phyloP scores from a whole-genome alignment of 2,113 vertebrate genomes.

The Bubo bubo region DNA sequence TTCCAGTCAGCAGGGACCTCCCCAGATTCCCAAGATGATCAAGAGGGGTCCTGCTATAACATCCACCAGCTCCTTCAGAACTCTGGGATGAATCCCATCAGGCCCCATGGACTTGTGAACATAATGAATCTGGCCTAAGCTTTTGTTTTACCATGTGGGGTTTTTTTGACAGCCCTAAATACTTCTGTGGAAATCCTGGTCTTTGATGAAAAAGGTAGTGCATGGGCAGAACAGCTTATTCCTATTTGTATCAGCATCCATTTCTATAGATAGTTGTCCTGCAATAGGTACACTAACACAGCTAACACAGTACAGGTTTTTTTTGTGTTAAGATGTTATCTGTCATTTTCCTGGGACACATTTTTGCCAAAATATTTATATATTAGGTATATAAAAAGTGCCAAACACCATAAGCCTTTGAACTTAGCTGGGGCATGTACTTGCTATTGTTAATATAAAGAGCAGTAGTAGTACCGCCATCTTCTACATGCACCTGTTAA shows the following conservation, averaged over 20 bases:
- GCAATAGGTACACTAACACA: not conserved
- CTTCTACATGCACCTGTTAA: not conserved
- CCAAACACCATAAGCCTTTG: not conserved
- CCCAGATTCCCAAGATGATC: no score
- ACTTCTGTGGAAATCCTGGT: not conserved
- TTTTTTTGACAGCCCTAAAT: not conserved
- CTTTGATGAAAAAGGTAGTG: not conserved
- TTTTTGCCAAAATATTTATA: not conserved
- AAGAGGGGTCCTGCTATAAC: no score
- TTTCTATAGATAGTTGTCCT: not conserved
- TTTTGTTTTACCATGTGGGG: not conserved
- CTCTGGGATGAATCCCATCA: no score
- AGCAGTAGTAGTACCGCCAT: not conserved
- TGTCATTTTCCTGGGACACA: not conserved
- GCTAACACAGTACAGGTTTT: not conserved
- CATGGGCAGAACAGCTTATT: not conserved
- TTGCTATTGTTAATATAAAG: not conserved
- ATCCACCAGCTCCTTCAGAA: no score
- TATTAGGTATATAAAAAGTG: not conserved
- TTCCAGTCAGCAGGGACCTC: no score
- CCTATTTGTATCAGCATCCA: not conserved
- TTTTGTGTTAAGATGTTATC: accelerated
- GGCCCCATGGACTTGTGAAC: no score
- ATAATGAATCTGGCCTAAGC: not conserved
- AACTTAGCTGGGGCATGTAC: not conserved